Percentiles rank a stretch among this genome's conserved stretches.
phyloP scores from a whole-genome alignment of 2,113 vertebrate genomes.

The Tenebrosternarchus preto region DNA sequence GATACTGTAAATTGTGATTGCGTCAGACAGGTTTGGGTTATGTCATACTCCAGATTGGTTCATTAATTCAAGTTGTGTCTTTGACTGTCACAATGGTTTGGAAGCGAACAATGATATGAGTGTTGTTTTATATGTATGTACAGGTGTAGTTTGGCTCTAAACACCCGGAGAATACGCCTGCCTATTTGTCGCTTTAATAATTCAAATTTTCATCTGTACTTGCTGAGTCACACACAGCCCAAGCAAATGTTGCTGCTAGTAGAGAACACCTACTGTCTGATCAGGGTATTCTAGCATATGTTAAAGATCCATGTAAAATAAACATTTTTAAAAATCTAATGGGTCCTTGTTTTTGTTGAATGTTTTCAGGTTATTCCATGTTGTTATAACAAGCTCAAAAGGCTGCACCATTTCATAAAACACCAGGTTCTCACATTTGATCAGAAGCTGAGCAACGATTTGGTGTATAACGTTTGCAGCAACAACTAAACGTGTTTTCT shows the following conservation, averaged over 20 bases:
- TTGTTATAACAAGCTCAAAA: too few species aligned
- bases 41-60: not conserved
- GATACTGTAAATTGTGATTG: not conserved
- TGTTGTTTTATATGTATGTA: not conserved
- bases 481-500: too few species aligned
- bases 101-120: too few species aligned
- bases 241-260: not conserved
- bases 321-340: too few species aligned
- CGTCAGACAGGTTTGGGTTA: not conserved
- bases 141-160: not conserved
- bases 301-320: not conserved
- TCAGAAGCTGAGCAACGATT: too few species aligned
- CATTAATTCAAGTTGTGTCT: not conserved
- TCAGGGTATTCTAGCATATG: constrained; percentile 22
- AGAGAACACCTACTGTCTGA: constrained; percentile 32
- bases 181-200: not conserved
- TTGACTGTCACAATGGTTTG: not conserved
- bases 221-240: not conserved
- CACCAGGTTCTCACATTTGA: too few species aligned
- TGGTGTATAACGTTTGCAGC: too few species aligned
- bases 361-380: too few species aligned
- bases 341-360: too few species aligned
- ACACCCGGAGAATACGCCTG: not conserved
- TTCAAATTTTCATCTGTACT: not conserved
- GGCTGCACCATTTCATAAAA: too few species aligned